Conservation (phyloP, 2,797 vertebrate genomes). For the Oceanodroma leucorhoa region DNA sequence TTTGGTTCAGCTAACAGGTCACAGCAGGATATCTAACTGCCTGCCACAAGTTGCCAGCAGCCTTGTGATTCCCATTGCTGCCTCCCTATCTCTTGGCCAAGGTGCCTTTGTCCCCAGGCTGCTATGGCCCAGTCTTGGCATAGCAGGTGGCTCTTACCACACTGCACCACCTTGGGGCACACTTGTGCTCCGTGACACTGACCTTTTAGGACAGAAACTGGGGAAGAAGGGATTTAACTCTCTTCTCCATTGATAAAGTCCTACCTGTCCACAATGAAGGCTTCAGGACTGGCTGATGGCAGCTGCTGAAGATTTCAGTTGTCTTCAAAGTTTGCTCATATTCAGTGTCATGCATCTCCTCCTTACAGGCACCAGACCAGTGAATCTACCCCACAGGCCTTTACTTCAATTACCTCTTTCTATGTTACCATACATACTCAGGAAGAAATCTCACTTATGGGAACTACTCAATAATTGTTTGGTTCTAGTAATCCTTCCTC, state of each 20-base stretch:
- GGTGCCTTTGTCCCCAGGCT: not conserved
- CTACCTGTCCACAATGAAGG: not conserved
- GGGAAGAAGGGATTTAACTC: not conserved
- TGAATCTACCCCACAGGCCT: not conserved
- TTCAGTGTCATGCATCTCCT: not conserved
- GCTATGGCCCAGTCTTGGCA: not conserved
- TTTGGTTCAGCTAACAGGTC: not conserved
- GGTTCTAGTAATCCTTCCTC: not conserved
- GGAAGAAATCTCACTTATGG: not conserved
- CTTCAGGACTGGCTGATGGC: not conserved
- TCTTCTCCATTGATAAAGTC: not conserved
- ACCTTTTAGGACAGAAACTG: not conserved
- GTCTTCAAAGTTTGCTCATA: not conserved
- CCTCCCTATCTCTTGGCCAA: not conserved
- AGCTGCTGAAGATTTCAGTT: not conserved
- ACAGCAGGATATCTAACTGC: not conserved
- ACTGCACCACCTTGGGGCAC: accelerated
- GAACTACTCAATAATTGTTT: not conserved
- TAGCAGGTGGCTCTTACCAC: not conserved
- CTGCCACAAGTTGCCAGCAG: not conserved
- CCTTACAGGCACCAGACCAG: not conserved
- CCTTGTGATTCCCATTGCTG: not conserved
- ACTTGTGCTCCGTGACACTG: accelerated
- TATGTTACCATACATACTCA: not conserved
- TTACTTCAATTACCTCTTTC: not conserved